Conservation (phyloP, 2,797 vertebrate species). For the Notolabrus celidotus region DNA sequence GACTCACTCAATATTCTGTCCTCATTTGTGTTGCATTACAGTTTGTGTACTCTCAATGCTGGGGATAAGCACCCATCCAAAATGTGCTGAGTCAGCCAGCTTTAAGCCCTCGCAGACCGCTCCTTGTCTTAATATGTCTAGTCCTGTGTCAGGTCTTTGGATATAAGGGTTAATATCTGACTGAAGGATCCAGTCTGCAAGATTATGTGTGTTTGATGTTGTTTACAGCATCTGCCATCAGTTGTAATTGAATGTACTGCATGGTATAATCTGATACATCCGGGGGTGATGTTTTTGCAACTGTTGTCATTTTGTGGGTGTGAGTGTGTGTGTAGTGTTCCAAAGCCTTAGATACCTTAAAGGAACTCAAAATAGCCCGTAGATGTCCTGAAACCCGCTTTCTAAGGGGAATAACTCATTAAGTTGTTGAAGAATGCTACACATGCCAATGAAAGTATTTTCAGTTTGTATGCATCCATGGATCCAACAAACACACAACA, state of each 20-base stretch:
- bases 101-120: slow-evolving; percentile 47
- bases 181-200: slow-evolving; percentile 71
- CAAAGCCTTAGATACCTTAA: slow-evolving; percentile 24
- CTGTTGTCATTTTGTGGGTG: slow-evolving; percentile 10
- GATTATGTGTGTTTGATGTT: slow-evolving; percentile 79
- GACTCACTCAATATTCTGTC: slow-evolving; percentile 46
- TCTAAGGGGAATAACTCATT: slow-evolving; percentile 26
- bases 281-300: slow-evolving; percentile 42
- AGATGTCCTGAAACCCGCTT: slow-evolving; percentile 40
- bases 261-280: slow-evolving; percentile 80
- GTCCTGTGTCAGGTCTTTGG: slow-evolving; percentile 75
- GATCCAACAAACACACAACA: background rate
- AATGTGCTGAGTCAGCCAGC: slow-evolving; percentile 70
- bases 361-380: slow-evolving; percentile 43
- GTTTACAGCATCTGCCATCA: slow-evolving; percentile 81
- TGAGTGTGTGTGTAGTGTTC: slow-evolving; percentile 7
- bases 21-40: slow-evolving; percentile 27
- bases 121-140: slow-evolving; percentile 68
- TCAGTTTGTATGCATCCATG: background rate
- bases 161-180: slow-evolving; percentile 75
- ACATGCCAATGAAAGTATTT: background rate
- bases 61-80: slow-evolving; percentile 58
- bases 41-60: slow-evolving; percentile 37
- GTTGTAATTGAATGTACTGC: slow-evolving; percentile 81
- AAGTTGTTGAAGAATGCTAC: slow-evolving; percentile 1